Conservation (phyloP, 2,113 vertebrate species). For the Hydropotes inermis region DNA sequence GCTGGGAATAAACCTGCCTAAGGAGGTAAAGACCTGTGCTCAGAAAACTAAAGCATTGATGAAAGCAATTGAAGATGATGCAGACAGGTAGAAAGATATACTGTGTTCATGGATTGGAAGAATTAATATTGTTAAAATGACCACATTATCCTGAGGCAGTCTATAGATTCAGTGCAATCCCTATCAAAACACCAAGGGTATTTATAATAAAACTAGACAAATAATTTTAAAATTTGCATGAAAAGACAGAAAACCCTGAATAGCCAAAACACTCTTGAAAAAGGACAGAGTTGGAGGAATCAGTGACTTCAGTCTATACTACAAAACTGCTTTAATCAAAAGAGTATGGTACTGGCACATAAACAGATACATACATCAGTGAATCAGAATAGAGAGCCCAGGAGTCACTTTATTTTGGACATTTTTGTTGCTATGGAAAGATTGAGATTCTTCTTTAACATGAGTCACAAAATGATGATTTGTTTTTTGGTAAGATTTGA, state of each 20-base stretch:
- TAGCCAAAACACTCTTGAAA: background rate
- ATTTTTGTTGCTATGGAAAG: background rate
- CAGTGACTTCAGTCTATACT: background rate
- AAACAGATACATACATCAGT: background rate
- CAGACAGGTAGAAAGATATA: background rate
- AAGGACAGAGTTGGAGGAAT: background rate
- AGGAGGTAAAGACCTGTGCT: background rate
- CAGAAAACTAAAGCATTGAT: background rate
- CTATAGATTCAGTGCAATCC: background rate
- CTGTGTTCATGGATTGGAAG: background rate
- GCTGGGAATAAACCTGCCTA: background rate
- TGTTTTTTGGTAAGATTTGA: background rate
- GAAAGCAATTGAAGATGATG: background rate
- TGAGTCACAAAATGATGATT: background rate
- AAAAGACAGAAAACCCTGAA: background rate
- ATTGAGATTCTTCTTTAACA: background rate
- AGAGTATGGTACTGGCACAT: background rate
- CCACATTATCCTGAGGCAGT: background rate
- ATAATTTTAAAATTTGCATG: background rate
- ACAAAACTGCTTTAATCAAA: background rate
- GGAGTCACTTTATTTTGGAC: background rate
- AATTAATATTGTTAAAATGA: background rate
- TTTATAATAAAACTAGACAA: background rate
- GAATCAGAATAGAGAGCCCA: background rate
- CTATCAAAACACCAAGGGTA: background rate